Evolutionary conservation across 2,888 invertebrate species (phyloP), one percentile per base, ranked within the genome.

Genomic region (Euplagia quadripunctaria): DNA sequence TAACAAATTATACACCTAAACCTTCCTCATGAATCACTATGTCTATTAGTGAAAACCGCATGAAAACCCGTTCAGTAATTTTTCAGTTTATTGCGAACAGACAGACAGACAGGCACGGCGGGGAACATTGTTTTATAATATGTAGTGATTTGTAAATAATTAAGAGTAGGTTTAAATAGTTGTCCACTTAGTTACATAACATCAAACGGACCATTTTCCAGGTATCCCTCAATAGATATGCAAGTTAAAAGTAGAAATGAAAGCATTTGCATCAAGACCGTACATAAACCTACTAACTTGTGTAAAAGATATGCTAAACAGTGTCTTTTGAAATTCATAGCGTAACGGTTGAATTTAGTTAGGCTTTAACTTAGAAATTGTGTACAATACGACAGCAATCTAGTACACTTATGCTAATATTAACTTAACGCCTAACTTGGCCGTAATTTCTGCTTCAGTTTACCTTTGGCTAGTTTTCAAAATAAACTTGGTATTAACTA

Each of bases 291-390:
- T 72, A 70, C 75, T 72, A 68, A 75, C 66, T 76, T 68, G 84
- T 82, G 84, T 79, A 82, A 84, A 84, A 79, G 74, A 66, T 79
- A 84, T 84, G 83, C 64, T 74, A 83, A 84, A 73, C 74, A 75
- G 73, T 52, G 64, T 73, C 69, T 72, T 79, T 84, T 77, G 74
- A 80, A 80, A 79, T 81, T 81, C 81, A 79, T 69, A 76, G 69
- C 68, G 75, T 64, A 72, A 16, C 51, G 64, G 74, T 80, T 73
- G 68, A 72, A 72, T 77, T 73, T 8, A 58, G 42, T 69, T 17
- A 66, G 72, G 72, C 68, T 79, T 68, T 51, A 75, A 77, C 72
- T 69, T 67, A 69, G 51, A 52, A 61, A 69, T 74, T 69, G 58
- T 61, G 65, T 70, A 64, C 64, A 72, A 67, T n/a, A 68, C 43